Evolutionary conservation across 2,113 vertebrate species (phyloP), one percentile per base, ranked within the genome.

Genomic region (Nyctereutes procyonoides): DNA sequence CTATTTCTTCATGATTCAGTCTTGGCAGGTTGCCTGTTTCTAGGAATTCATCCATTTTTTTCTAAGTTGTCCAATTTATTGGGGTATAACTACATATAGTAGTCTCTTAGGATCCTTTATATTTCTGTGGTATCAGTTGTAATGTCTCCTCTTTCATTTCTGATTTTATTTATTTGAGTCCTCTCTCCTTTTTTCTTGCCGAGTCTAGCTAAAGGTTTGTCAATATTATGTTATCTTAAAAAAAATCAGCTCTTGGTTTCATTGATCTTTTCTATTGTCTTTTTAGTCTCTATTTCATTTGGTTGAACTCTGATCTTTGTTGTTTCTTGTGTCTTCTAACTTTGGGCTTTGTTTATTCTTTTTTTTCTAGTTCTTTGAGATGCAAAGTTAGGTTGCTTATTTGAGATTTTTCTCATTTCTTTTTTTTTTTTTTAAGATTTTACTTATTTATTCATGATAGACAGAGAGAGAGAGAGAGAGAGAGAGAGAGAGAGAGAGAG

Each of bases 251-350:
- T 74, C 63, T 58, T 76, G 53, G 35, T 56, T 76, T 67, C 79
- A 65, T 55, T 62, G 26, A 15, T 76, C 28, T 73, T 90, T 65
- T 48, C 79, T 48, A 26, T 32, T n/a, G 55, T 92, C 55, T 74
- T 63, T 90, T 90, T 65, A 63, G 77, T 84, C 19, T 95, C 43
- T 76, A 12, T 88, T 81, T 88, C 85, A 90, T 90, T 48, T 83
- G 76, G 76, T 76, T 76, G 58, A 14, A 24, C 3, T 56, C 48
- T 65, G 6, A 84, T 84, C 56, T 90, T 84, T 51, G 15, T 26
- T 95, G 38, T 84, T 67, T 77, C 1, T 90, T 84, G 28, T 30
- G 67, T 84, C 30, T 51, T 51, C 55, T 74, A 58, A 77, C 60
- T 77, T 76, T 48, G 22, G 22, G 69, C 79, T 84, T 84, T 28